A percentile compares a stretch with the other conserved stretches of the same genome.
These are phyloP conservation scores for Macaria liturata DNA, from an alignment of 2,888 invertebrate species.

Conservation along the genomic window DNA sequence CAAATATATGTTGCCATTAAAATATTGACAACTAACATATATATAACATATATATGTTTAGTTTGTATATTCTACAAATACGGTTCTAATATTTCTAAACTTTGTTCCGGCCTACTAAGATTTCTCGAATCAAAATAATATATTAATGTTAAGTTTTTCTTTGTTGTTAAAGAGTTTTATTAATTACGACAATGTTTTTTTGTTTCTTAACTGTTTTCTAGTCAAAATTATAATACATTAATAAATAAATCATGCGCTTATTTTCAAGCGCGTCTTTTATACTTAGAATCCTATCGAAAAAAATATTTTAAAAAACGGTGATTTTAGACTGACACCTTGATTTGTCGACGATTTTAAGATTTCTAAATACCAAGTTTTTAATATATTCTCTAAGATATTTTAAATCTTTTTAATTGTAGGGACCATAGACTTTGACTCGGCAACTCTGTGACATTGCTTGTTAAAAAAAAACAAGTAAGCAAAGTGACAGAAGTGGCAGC, in stretches of 20 bases:
- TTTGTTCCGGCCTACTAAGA: constrained; percentile 26
- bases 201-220: constrained; percentile 36
- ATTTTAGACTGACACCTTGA: constrained; percentile 55
- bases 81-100: constrained; percentile 22
- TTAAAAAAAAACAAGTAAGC: constrained; percentile 29
- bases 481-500: constrained; percentile 56
- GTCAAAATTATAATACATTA: constrained; percentile 41
- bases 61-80: background rate
- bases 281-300: constrained; percentile 32
- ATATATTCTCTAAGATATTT: constrained; percentile 52
- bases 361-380: constrained; percentile 48
- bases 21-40: no score
- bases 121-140: background rate
- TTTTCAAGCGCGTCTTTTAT: background rate
- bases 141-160: background rate
- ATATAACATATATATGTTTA: background rate
- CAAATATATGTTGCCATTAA: no score
- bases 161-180: constrained; percentile 6
- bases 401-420: constrained; percentile 65
- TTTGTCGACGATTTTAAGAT: constrained; percentile 46
- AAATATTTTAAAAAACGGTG: constrained; percentile 27
- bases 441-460: constrained; percentile 57
- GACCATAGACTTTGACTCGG: constrained; percentile 69
- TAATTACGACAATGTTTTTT: constrained; percentile 17
- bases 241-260: constrained; percentile 23